Base-by-base conservation (phyloP, 2,797 vertebrate genomes). In the Phoeniculus purpureus region DNA sequence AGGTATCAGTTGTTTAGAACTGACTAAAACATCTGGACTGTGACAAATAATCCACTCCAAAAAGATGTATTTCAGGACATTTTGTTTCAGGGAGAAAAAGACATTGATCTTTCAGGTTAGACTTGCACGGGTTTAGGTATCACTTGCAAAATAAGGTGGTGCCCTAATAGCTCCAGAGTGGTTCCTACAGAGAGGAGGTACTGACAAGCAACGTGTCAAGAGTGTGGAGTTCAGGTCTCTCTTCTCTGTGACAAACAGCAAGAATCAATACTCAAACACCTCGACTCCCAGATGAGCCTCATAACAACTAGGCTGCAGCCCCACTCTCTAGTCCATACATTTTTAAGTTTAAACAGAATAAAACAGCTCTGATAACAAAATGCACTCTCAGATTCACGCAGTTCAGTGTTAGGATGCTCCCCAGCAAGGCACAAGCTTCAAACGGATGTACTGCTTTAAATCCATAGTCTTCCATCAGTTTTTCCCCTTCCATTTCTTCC, bases 141-240 rank as follows among this genome's bases (percentile, higher is more conserved):
- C 27, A 15, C 26, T 40, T 19, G 67, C 14, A 71, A 77, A 87
- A 55, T 21, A 66, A 54, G 8, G 43, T 37, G 25, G 25, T 58
- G 47, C n/a, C 71, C 40, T 54, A 54, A 68, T 1, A 75, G 80
- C 51, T 43, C 18, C 14, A 71, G n/a, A 74, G 58, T 1, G 0
- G 32, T 45, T 80, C 17, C 59, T 20, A 43, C 5, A 40, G 22
- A 23, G 40, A 19, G 48, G 15, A 68, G 61, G 19, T 17, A 23
- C 2, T 51, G 27, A 19, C 47, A 12, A 52, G 31, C 51, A 48
- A n/a, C 0, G 0, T 13, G 60, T 21, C 37, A 79, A 8, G n/a
- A 55, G 15, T 1, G 0, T 1, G 19, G 59, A 6, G 12, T 62
- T 87, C 59, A 37, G 31, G 7, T 26, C 6, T 10, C 12, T 18